Percentiles rank a stretch among this genome's conserved stretches.
Conservation (phyloP, 2,113 vertebrate genomes). For the Hydrolagus affinis region DNA sequence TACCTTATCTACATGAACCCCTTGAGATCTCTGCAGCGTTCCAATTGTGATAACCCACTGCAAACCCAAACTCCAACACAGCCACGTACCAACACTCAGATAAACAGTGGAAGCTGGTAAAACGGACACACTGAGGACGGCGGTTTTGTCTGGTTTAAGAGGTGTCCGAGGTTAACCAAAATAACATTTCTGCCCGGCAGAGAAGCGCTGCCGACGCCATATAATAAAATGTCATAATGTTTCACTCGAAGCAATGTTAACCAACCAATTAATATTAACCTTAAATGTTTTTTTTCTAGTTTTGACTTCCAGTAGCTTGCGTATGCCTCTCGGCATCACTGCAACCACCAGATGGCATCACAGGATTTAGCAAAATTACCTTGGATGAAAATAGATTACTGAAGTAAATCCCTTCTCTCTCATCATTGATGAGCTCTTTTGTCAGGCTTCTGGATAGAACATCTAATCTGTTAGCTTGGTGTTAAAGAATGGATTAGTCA, state of each 20-base stretch:
- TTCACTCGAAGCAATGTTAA: no score
- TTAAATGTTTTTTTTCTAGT: no score
- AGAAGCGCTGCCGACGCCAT: no score
- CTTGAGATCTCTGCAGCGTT: neutral
- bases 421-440: neutral
- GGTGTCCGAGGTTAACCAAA: no score
- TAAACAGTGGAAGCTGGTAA: no score
- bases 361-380: neutral
- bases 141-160: no score
- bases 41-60: neutral
- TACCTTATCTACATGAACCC: neutral
- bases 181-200: no score
- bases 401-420: neutral
- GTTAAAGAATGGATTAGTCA: neutral
- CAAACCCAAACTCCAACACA: no score
- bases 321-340: slow-evolving; percentile 25
- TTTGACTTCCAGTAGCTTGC: slow-evolving; percentile 16
- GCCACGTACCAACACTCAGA: no score
- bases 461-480: neutral
- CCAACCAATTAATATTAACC: no score
- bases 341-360: neutral
- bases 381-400: neutral
- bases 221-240: no score
- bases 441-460: neutral
- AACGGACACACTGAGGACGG: no score